Conservation (phyloP, 2,888 invertebrate species). For the Plutella xylostella region DNA sequence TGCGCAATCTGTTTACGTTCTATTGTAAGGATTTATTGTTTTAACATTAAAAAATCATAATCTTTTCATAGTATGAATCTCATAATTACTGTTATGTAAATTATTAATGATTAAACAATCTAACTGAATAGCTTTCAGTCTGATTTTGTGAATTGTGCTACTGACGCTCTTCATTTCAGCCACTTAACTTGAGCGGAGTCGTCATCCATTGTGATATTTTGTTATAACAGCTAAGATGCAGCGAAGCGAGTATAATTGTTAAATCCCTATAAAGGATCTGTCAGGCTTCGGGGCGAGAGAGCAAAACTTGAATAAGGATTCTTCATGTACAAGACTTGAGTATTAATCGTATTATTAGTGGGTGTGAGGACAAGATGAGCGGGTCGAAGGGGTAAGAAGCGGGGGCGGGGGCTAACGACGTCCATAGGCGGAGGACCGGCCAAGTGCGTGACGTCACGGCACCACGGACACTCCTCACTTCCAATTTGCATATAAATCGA, state of each 20-base stretch:
- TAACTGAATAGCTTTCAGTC: slow-evolving; percentile 46
- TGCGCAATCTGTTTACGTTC: slow-evolving; percentile 26
- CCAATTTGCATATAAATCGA: slow-evolving; percentile 70
- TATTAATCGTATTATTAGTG: slow-evolving; percentile 43
- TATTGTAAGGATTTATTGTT: slow-evolving; percentile 3
- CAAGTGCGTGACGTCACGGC: slow-evolving; percentile 34
- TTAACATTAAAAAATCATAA: too few relatives aligned
- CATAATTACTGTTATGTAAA: too few relatives aligned
- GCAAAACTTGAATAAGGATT: slow-evolving; percentile 58
- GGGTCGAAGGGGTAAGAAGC: background rate
- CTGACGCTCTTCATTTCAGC: slow-evolving; percentile 55
- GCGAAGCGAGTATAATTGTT: slow-evolving; percentile 61
- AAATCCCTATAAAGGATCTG: slow-evolving; percentile 59
- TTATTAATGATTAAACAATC: too few relatives aligned
- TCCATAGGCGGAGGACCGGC: background rate
- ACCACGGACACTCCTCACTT: slow-evolving; percentile 32
- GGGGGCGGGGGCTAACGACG: background rate
- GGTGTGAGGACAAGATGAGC: background rate
- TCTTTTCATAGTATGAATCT: too few relatives aligned
- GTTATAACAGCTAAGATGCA: slow-evolving; percentile 63
- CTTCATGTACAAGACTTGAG: slow-evolving; percentile 32
- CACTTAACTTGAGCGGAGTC: slow-evolving; percentile 64
- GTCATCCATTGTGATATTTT: slow-evolving; percentile 67
- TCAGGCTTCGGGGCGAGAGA: slow-evolving; percentile 52
- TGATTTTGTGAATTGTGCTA: slow-evolving; percentile 55